Evolutionary conservation across 2,888 invertebrate genomes (phyloP).

Genomic region (Drosophila pegasa): DNA sequence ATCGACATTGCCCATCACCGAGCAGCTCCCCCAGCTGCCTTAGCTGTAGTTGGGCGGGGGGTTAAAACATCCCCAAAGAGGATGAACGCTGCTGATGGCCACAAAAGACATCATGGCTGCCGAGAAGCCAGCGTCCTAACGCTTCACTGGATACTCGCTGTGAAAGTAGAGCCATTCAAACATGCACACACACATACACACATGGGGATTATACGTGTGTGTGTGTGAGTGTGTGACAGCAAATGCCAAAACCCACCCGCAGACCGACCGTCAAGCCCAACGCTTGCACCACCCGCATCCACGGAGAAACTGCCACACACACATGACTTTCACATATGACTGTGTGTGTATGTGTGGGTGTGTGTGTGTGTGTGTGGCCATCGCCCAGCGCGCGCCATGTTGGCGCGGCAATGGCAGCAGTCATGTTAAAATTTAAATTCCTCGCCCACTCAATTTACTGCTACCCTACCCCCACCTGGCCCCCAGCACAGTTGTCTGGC

Average conservation of each 20-base stretch:
- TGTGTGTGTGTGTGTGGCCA: conserved; percentile 50
- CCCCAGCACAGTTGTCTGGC: conserved; percentile 61
- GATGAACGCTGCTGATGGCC: conserved; percentile 74
- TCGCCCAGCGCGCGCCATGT: conserved; percentile 64
- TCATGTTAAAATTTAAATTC: conserved; percentile 83
- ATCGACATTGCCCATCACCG: conserved; percentile 74
- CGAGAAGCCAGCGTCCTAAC: conserved; percentile 70
- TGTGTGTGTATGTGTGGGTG: conserved; percentile 18
- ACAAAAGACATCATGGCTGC: conserved; percentile 83
- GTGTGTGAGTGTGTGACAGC: conserved; percentile 59
- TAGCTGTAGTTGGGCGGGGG: conserved; percentile 9
- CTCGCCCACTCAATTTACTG: conserved; percentile 83
- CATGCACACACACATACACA: conserved; percentile 44
- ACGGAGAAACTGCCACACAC: conserved; percentile 40
- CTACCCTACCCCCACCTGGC: conserved; percentile 5
- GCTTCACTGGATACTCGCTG: conserved; percentile 73
- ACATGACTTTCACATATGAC: conserved; percentile 31
- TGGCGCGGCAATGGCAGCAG: conserved; percentile 75
- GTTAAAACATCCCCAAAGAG: conserved; percentile 69
- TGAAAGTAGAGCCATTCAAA: conserved; percentile 65
- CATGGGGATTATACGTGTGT: conserved; percentile 23
- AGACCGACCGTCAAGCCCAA: conserved; percentile 44
- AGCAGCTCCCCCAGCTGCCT: conserved; percentile 52
- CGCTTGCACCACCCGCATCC: conserved; percentile 36
- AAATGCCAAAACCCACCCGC: conserved; percentile 79